phyloP scores from a whole-genome alignment of 1,140 invertebrate species.

The Bursaphelenchus mucronatus region DNA sequence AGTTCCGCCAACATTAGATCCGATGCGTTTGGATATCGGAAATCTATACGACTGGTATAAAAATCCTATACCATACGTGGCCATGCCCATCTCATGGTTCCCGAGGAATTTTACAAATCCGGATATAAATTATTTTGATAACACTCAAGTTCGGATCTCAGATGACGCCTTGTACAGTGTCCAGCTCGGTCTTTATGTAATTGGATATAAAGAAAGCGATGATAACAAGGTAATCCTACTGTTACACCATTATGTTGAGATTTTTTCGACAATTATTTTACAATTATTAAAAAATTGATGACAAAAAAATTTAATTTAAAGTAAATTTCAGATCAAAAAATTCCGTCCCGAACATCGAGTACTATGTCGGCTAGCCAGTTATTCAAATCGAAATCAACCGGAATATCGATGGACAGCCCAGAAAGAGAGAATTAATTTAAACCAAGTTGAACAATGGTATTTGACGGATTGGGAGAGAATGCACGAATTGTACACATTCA shows the following conservation, averaged over 20 bases:
- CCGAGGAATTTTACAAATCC: slow-evolving; percentile 60
- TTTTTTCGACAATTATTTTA: neutral
- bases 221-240: slow-evolving; percentile 47
- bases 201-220: slow-evolving; percentile 59
- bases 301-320: neutral
- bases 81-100: slow-evolving; percentile 58
- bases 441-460: slow-evolving; percentile 56
- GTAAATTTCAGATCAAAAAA: slow-evolving; percentile 55
- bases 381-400: slow-evolving; percentile 50
- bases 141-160: slow-evolving; percentile 43
- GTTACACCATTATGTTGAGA: neutral
- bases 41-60: slow-evolving; percentile 62
- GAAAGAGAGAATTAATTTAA: slow-evolving; percentile 57
- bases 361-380: slow-evolving; percentile 49
- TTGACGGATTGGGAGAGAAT: slow-evolving; percentile 58
- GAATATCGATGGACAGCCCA: slow-evolving; percentile 58
- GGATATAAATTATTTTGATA: slow-evolving; percentile 49
- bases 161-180: slow-evolving; percentile 56
- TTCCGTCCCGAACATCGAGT: slow-evolving; percentile 59
- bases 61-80: slow-evolving; percentile 47
- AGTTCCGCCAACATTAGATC: slow-evolving; percentile 60
- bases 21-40: slow-evolving; percentile 61
- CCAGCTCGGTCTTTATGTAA: slow-evolving; percentile 58
- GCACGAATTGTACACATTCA: slow-evolving; percentile 56
- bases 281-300: neutral